phyloP scores from a whole-genome alignment of 2,888 invertebrate species.

The Mechanitis messenoides region DNA sequence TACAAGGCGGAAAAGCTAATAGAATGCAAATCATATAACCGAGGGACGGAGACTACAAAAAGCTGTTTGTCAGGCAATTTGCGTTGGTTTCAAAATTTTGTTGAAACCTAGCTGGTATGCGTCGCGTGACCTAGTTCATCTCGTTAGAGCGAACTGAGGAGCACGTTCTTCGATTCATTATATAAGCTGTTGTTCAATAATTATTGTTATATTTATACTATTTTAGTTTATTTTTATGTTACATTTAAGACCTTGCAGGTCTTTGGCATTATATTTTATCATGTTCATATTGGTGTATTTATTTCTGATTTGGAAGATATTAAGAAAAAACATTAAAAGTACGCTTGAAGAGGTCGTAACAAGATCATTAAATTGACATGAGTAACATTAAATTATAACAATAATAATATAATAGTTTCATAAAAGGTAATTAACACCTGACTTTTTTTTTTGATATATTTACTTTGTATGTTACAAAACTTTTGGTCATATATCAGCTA shows the following conservation, averaged over 20 bases:
- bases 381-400: too few species aligned
- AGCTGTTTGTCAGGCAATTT: constrained; percentile 10
- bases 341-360: too few species aligned
- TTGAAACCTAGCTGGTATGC: constrained; percentile 9
- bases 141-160: constrained; percentile 14
- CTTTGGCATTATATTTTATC: too few species aligned
- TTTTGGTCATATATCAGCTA: not conserved
- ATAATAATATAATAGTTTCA: too few species aligned
- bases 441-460: too few species aligned
- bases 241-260: too few species aligned
- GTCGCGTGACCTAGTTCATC: constrained; percentile 20
- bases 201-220: constrained; percentile 1
- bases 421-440: too few species aligned
- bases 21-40: constrained; percentile 12
- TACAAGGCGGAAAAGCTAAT: not conserved
- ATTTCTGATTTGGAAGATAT: too few species aligned
- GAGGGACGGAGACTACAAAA: constrained; percentile 6
- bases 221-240: not conserved
- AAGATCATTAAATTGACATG: too few species aligned
- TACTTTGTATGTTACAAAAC: not conserved
- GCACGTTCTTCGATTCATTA: constrained; percentile 14
- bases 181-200: constrained; percentile 8
- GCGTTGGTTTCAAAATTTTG: constrained; percentile 8
- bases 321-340: too few species aligned
- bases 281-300: too few species aligned